These are phyloP conservation scores for Hipparchia sbordonii DNA, from an alignment of 2,888 invertebrate species.

Conservation along the genomic window DNA sequence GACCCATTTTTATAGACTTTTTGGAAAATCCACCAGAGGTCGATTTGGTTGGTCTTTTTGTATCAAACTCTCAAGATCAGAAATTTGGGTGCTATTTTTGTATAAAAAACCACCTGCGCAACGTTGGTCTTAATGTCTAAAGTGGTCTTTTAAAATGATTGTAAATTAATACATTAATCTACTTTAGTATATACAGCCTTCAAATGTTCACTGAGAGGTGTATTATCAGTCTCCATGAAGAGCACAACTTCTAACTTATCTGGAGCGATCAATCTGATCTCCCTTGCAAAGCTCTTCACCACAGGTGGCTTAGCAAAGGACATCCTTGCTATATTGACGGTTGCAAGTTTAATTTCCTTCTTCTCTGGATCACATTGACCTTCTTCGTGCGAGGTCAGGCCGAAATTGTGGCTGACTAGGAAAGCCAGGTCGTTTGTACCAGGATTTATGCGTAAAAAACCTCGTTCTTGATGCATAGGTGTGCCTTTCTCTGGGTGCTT, in stretches of 20 bases:
- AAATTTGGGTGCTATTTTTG: no score
- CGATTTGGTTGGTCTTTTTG: no score
- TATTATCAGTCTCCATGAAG: slow-evolving; percentile 82
- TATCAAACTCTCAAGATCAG: no score
- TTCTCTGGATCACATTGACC: slow-evolving; percentile 69
- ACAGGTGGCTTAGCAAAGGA: slow-evolving; percentile 78
- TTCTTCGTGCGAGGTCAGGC: slow-evolving; percentile 83
- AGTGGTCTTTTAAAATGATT: neutral
- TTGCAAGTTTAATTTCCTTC: slow-evolving; percentile 74
- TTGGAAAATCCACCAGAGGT: no score
- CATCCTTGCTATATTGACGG: slow-evolving; percentile 73
- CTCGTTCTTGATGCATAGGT: slow-evolving; percentile 85
- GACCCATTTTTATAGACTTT: no score
- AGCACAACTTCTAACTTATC: slow-evolving; percentile 70
- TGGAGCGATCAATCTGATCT: slow-evolving; percentile 56
- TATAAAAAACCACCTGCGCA: no score
- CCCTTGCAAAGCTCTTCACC: slow-evolving; percentile 73
- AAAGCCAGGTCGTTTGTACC: slow-evolving; percentile 79
- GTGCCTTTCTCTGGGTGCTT: slow-evolving; percentile 76
- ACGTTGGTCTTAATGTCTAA: neutral
- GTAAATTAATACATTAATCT: neutral
- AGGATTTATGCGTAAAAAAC: slow-evolving; percentile 83
- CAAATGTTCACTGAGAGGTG: slow-evolving; percentile 80
- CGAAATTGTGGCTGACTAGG: slow-evolving; percentile 84
- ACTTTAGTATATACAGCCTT: slow-evolving; percentile 68